Base-by-base conservation (phyloP, 2,113 vertebrate genomes). In the Odobenus rosmarus region DNA sequence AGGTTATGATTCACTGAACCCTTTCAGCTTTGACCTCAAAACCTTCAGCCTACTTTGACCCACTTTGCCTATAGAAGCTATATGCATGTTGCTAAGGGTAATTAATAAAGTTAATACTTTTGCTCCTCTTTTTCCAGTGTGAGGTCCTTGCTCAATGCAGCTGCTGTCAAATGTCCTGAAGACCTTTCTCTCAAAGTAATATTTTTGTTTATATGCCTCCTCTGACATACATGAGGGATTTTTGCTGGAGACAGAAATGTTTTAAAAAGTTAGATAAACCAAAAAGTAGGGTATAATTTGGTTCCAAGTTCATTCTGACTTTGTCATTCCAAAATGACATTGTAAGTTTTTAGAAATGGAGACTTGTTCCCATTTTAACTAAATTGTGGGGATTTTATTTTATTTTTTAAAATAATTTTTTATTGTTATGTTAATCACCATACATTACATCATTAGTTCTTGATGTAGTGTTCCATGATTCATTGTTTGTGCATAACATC, bases 321-420 rank as follows among this genome's bases (percentile, higher is more conserved):
- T 72, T 92, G 1, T 80, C 67, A 72, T 55, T 64, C 10, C 21
- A 83, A 96, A 90, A 46, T 74, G 4, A 1, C 3, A 9, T 49
- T 82, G 11, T 72, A 88, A 93, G 49, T 93, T 88, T 83, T 88
- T 92, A 5, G 36, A 93, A 36, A 71, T 36, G 13, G 86, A 91
- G 4, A n/a, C 3, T 15, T 80, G 9, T 6, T 67, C 26, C 10
- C 89, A 4, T 90, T 95, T 79, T 0, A 16, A 9, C 18, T 21
- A 77, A 83, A 7, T 24, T 49, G 0, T 64, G 49, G 24, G 4
- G 4, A 51, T 36, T 95, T 91, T 39, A 67, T 57, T 93, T 72
- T 8, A 88, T 90, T 15, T 36, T 39, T 28, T 19, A n/a, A 49
- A 91, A 92, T 95, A 24, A 36, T n/a, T n/a, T n/a, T n/a, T n/a